phyloP scores from a whole-genome alignment of 1,140 invertebrate species.

The Camponotus pennsylvanicus region DNA sequence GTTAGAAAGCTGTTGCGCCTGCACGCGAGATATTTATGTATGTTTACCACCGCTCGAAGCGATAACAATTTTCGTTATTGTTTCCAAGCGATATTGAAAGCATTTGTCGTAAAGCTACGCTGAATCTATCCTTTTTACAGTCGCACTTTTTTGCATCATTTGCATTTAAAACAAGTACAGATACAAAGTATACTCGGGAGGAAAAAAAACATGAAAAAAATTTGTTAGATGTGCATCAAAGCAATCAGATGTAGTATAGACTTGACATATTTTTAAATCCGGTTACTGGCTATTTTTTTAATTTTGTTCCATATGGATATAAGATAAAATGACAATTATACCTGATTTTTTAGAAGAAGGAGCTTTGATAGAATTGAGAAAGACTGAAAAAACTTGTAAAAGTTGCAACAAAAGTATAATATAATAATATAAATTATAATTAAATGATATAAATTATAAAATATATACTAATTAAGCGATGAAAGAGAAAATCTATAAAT shows the following conservation, averaged over 20 bases:
- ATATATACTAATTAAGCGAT: background rate
- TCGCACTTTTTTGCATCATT: background rate
- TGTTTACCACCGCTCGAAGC: background rate
- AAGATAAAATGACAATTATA: background rate
- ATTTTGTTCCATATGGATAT: background rate
- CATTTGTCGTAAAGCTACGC: background rate
- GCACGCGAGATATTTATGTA: background rate
- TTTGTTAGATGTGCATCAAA: background rate
- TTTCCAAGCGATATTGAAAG: background rate
- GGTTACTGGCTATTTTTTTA: too few species aligned
- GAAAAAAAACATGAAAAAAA: background rate
- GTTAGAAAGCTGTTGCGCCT: background rate
- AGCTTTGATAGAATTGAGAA: background rate
- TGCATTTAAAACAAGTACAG: background rate
- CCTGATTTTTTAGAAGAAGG: background rate
- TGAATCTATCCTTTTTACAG: background rate
- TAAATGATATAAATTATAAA: background rate
- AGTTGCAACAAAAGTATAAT: background rate
- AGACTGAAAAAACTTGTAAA: background rate
- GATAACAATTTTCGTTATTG: slow-evolving; percentile 27
- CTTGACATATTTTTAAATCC: background rate
- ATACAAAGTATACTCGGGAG: background rate
- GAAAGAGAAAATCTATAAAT: background rate
- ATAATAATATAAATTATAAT: too few species aligned
- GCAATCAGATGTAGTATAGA: background rate